Conservation (phyloP, 1,140 invertebrate species). For the Sesamia nonagrioides region DNA sequence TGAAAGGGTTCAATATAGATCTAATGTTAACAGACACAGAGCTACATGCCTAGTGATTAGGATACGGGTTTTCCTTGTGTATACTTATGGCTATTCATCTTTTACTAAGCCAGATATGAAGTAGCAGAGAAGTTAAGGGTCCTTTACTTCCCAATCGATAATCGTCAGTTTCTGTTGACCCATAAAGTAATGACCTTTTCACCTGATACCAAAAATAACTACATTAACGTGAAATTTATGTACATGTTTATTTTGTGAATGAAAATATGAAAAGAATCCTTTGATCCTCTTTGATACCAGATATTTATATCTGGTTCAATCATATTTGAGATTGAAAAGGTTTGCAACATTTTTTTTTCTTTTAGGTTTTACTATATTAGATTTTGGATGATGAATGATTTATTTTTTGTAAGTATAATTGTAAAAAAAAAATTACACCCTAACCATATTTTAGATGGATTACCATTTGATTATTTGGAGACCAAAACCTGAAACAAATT, state of each 20-base stretch:
- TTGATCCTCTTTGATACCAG: not conserved
- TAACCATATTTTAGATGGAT: no score
- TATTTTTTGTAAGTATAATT: no score
- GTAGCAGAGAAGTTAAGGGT: no score
- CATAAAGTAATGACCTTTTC: not conserved
- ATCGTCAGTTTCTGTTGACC: not conserved
- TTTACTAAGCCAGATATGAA: not conserved
- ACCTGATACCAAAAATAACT: not conserved
- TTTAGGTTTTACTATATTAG: no score
- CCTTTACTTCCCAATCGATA: no score
- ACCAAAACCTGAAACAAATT: no score
- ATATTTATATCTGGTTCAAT: not conserved
- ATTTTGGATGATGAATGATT: no score
- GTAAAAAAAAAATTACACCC: no score
- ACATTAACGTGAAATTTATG: not conserved
- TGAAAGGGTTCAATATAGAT: not conserved
- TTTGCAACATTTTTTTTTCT: not conserved
- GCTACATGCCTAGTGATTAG: not conserved
- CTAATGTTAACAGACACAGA: not conserved
- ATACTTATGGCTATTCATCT: not conserved
- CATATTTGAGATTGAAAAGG: not conserved
- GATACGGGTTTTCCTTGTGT: not conserved
- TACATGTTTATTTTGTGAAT: not conserved
- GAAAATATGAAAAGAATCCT: slow-evolving; percentile 12
- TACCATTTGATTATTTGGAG: no score